These are phyloP conservation scores for Orthosia cruda DNA, from an alignment of 2,888 invertebrate species.

Conservation along the genomic window DNA sequence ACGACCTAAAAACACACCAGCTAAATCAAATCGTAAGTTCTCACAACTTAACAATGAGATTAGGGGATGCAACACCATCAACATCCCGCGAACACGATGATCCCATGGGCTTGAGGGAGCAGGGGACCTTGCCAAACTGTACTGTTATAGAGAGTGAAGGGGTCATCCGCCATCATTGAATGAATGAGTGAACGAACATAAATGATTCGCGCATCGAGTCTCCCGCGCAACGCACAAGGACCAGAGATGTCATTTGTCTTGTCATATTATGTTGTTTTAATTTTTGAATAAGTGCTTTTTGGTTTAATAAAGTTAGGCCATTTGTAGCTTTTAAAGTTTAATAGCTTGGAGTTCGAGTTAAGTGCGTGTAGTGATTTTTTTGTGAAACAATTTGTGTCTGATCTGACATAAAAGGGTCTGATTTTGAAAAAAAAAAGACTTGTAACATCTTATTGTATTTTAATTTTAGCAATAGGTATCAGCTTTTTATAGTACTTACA, in stretches of 20 bases:
- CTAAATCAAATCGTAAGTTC: conserved; percentile 12
- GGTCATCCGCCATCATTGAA: conserved; percentile 7
- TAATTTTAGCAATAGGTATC: too few relatives aligned
- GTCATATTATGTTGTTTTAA: conserved; percentile 50
- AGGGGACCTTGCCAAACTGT: neutral
- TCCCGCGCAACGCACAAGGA: conserved; percentile 20
- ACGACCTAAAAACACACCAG: neutral
- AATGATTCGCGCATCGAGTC: conserved; percentile 15
- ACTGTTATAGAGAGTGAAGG: conserved; percentile 3
- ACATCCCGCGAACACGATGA: conserved; percentile 28
- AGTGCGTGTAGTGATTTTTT: conserved; percentile 19
- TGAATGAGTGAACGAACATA: neutral
- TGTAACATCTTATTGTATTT: too few relatives aligned
- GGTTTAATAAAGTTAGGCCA: conserved; percentile 20
- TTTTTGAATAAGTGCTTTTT: conserved; percentile 36
- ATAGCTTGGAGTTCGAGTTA: conserved; percentile 15
- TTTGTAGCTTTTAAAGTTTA: conserved; percentile 41
- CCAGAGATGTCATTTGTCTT: conserved; percentile 38
- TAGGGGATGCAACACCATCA: conserved; percentile 35
- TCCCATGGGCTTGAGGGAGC: conserved; percentile 6
- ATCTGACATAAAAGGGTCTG: neutral
- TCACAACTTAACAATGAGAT: conserved; percentile 29
- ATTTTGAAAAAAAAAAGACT: neutral
- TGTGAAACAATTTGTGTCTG: neutral
- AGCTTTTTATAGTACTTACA: too few relatives aligned